phyloP scores from a whole-genome alignment of 2,888 invertebrate species.

The Apodemia zela region DNA sequence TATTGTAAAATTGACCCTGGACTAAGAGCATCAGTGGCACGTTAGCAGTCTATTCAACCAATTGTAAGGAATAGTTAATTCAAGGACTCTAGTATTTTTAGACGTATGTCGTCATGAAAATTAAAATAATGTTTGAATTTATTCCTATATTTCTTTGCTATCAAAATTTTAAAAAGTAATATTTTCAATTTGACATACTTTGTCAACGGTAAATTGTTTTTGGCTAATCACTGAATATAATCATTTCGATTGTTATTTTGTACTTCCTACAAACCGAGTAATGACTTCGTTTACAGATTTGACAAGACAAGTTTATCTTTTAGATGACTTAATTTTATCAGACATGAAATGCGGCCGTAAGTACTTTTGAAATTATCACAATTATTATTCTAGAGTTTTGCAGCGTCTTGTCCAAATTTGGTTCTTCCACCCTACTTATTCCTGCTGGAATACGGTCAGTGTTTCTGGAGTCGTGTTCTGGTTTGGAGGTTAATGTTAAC shows the following conservation, averaged over 20 bases:
- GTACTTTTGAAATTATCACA: neutral
- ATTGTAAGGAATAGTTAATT: constrained; percentile 27
- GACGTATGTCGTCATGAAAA: neutral
- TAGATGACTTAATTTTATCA: constrained; percentile 58
- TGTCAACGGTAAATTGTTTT: neutral
- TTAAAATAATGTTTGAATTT: neutral
- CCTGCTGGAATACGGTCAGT: no score
- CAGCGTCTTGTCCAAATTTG: no score
- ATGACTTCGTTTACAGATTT: constrained; percentile 50
- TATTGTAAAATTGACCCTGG: constrained; percentile 60
- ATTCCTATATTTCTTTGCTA: neutral
- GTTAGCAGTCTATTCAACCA: constrained; percentile 16
- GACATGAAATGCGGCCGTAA: constrained; percentile 50
- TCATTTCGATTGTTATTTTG: neutral
- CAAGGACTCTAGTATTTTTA: constrained; percentile 20
- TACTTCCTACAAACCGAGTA: neutral
- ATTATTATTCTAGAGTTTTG: no score
- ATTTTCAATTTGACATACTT: neutral
- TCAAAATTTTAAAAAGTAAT: neutral
- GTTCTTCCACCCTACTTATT: no score
- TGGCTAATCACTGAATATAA: neutral
- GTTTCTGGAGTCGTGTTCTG: no score
- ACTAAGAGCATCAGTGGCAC: constrained; percentile 26
- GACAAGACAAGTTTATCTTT: constrained; percentile 52
- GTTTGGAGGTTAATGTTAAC: no score